Percentiles rank a stretch among this genome's conserved stretches.
Conservation (phyloP, 2,797 vertebrate species). For the Enoplosus armatus region DNA sequence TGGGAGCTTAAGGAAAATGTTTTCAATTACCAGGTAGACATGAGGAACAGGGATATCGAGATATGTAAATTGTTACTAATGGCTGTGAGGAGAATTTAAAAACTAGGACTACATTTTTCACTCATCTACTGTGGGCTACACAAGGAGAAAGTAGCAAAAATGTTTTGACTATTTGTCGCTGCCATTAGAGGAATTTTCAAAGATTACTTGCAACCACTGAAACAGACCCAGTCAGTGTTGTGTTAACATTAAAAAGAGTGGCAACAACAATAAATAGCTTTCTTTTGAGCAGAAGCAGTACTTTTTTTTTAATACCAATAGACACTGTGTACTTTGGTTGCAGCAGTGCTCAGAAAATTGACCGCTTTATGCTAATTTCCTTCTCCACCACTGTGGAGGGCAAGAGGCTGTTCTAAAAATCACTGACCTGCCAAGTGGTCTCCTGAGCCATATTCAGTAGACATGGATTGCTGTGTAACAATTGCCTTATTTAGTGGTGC, state of each 20-base stretch:
- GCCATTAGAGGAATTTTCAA: neutral
- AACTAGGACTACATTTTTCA: neutral
- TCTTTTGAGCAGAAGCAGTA: conserved; percentile 10
- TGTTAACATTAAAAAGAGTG: neutral
- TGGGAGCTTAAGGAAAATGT: neutral
- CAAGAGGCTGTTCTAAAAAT: conserved; percentile 42
- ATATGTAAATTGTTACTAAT: neutral
- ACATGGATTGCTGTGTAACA: conserved; percentile 22
- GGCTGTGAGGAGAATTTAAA: neutral
- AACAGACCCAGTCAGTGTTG: conserved; percentile 1
- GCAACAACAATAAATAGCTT: neutral
- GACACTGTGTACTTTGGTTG: conserved; percentile 21
- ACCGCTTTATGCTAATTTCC: conserved; percentile 35
- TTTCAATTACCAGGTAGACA: neutral
- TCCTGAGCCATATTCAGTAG: conserved; percentile 11
- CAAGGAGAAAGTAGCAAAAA: neutral
- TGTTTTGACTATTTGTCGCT: neutral
- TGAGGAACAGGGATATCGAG: neutral
- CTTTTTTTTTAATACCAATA: conserved; percentile 18
- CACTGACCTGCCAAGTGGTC: conserved; percentile 46
- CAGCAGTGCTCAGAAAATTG: neutral
- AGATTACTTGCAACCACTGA: neutral
- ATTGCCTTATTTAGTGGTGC: conserved; percentile 68
- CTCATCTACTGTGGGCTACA: neutral
- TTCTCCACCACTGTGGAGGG: conserved; percentile 8